A percentile compares a stretch with the other conserved stretches of the same genome.
These are phyloP conservation scores for Anoncus sp. DNA, from an alignment of 2,888 invertebrate species.

Conservation along the genomic window DNA sequence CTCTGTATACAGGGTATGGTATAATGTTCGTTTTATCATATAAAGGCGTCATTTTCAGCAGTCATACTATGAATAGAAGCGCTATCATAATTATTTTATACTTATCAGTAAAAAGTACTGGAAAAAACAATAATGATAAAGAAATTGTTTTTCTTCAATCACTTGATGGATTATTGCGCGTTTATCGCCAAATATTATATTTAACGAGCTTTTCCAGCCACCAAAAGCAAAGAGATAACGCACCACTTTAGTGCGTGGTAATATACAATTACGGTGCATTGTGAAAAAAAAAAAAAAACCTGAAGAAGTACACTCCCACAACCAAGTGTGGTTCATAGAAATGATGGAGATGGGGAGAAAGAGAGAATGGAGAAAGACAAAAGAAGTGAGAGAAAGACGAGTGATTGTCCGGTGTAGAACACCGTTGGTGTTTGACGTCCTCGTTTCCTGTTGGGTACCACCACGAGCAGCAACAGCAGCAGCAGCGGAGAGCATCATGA, in stretches of 20 bases:
- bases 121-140: not conserved
- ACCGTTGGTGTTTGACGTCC: constrained; percentile 59
- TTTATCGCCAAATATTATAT: not conserved
- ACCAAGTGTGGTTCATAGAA: constrained; percentile 25
- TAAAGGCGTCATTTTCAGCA: not conserved
- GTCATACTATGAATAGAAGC: not conserved
- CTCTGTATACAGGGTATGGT: not conserved
- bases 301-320: not conserved
- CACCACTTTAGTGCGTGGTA: constrained; percentile 22
- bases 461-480: constrained; percentile 26
- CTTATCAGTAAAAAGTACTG: not conserved
- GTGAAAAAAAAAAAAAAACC: constrained; percentile 15
- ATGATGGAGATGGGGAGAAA: constrained; percentile 22
- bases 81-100: not conserved
- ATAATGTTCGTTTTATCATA: not conserved
- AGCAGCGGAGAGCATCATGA: constrained; percentile 22
- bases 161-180: not conserved
- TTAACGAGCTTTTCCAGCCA: constrained; percentile 31
- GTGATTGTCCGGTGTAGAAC: constrained; percentile 32
- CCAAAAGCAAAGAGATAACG: constrained; percentile 7
- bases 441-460: constrained; percentile 60
- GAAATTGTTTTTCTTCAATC: not conserved
- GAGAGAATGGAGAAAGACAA: constrained; percentile 35
- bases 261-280: constrained; percentile 27
- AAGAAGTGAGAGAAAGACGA: constrained; percentile 27